A percentile compares a stretch with the other conserved stretches of the same genome.
Conservation (phyloP, 2,797 vertebrate species). For the Xerus rutilus region DNA sequence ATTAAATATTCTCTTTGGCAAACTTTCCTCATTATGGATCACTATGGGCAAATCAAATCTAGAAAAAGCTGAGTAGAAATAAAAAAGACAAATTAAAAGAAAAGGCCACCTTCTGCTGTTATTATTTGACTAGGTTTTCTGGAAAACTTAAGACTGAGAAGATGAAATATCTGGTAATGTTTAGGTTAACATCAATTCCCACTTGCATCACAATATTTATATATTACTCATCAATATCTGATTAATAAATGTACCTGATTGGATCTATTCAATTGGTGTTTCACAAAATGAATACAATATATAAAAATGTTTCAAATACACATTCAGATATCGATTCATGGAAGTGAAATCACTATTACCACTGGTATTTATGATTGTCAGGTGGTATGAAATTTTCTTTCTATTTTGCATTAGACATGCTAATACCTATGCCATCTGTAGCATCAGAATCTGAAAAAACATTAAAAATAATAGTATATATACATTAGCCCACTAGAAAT, state of each 20-base stretch:
- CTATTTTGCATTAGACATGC: conserved; percentile 82
- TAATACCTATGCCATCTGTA: conserved; percentile 81
- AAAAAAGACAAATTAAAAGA: conserved; percentile 32
- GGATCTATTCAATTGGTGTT: conserved; percentile 71
- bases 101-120: not conserved
- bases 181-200: conserved; percentile 67
- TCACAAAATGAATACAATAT: conserved; percentile 78
- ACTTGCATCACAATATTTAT: conserved; percentile 67
- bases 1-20: conserved; percentile 3
- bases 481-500: not conserved
- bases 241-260: conserved; percentile 79
- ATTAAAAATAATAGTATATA: conserved; percentile 75
- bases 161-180: conserved; percentile 56
- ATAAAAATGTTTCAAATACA: conserved; percentile 83
- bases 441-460: conserved; percentile 81
- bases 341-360: conserved; percentile 84
- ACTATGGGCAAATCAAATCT: not conserved
- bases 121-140: conserved; percentile 41
- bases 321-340: conserved; percentile 78
- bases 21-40: conserved; percentile 16
- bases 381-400: conserved; percentile 75
- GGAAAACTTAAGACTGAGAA: conserved; percentile 54
- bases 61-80: conserved; percentile 29
- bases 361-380: conserved; percentile 81
- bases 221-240: conserved; percentile 74